A percentile compares a stretch with the other conserved stretches of the same genome.
These are phyloP conservation scores for Lathronympha strigana DNA, from an alignment of 2,888 invertebrate species.

Conservation along the genomic window DNA sequence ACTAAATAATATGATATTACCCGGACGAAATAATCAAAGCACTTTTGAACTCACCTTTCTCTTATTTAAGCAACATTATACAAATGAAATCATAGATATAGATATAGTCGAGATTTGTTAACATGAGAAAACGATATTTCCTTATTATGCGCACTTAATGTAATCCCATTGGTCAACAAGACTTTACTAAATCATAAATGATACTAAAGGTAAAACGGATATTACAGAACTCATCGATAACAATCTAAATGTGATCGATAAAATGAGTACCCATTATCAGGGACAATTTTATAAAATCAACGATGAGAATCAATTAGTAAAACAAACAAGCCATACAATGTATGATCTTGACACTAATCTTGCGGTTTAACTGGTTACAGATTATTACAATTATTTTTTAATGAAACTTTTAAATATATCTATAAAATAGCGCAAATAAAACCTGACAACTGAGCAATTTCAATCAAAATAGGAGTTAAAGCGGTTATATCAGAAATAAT, in stretches of 20 bases:
- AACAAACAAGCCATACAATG: constrained; percentile 1
- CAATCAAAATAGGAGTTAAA: no score
- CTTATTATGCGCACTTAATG: background rate
- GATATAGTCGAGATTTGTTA: background rate
- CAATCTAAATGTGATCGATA: constrained; percentile 32
- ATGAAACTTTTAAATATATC: no score
- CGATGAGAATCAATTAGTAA: constrained; percentile 6
- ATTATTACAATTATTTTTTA: no score
- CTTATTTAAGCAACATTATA: background rate
- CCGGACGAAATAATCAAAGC: background rate
- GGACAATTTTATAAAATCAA: constrained; percentile 19
- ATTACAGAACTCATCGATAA: constrained; percentile 22
- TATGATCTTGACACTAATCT: background rate
- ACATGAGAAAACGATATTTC: background rate
- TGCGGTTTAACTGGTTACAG: background rate
- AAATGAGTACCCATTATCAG: constrained; percentile 22
- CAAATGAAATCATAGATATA: background rate
- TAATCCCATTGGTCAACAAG: background rate
- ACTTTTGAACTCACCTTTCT: constrained; percentile 1
- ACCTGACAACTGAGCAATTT: no score
- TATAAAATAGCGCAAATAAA: no score
- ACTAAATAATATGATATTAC: constrained; percentile 1
- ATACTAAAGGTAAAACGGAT: constrained; percentile 35
- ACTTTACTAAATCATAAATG: constrained; percentile 18
- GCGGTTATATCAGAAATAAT: no score